These are phyloP conservation scores for Misgurnus anguillicaudatus DNA, from an alignment of 2,113 vertebrate species.

Conservation along the genomic window DNA sequence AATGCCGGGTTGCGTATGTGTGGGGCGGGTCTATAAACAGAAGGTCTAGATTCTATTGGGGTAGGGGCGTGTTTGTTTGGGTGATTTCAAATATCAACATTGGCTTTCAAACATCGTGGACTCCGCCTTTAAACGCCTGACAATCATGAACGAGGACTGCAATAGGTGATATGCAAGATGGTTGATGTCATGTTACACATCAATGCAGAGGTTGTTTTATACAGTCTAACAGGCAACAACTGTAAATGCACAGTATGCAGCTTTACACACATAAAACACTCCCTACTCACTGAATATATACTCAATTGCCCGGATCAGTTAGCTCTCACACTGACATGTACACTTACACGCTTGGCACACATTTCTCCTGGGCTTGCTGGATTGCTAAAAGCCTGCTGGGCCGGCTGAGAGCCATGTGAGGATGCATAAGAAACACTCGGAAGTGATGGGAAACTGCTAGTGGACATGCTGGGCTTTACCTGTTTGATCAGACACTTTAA, in stretches of 20 bases:
- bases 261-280: slow-evolving; percentile 1
- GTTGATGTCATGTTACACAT: too few relatives aligned
- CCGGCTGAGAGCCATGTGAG: neutral
- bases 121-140: too few relatives aligned
- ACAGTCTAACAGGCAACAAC: too few relatives aligned
- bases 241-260: neutral
- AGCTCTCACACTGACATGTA: slow-evolving; percentile 22
- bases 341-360: slow-evolving; percentile 2
- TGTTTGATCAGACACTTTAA: slow-evolving; percentile 45
- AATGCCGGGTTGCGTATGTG: too few relatives aligned
- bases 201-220: too few relatives aligned
- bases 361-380: slow-evolving; percentile 32
- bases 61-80: too few relatives aligned
- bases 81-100: too few relatives aligned
- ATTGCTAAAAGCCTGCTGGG: slow-evolving; percentile 26
- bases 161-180: neutral
- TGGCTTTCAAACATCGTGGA: too few relatives aligned
- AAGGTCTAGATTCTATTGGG: too few relatives aligned
- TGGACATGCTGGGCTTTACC: neutral
- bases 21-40: too few relatives aligned
- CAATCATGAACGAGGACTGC: neutral
- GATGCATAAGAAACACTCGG: neutral
- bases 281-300: slow-evolving; percentile 1
- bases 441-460: slow-evolving; percentile 10
- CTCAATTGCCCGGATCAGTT: neutral